phyloP scores from a whole-genome alignment of 2,113 vertebrate species.

The Crotalus viridis region DNA sequence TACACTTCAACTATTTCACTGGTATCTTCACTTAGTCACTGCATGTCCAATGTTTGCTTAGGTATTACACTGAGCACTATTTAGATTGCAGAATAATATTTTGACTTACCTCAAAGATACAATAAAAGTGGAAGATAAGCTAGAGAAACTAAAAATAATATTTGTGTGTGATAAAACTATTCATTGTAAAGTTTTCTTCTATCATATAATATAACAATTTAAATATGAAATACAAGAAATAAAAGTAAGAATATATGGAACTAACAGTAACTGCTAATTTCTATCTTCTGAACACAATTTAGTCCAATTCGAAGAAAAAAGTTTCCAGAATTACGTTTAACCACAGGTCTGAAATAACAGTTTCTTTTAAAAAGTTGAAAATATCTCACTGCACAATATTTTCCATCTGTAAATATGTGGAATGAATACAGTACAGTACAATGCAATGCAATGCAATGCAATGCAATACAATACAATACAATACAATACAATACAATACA shows the following conservation, averaged over 20 bases:
- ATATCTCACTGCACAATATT: constrained; percentile 43
- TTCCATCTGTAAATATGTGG: constrained; percentile 37
- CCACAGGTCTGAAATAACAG: constrained; percentile 42
- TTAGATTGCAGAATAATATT: neutral
- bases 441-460: too few relatives aligned
- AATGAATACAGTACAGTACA: neutral
- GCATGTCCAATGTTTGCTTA: neutral
- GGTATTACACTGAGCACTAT: neutral
- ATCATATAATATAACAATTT: constrained; percentile 26
- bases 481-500: too few relatives aligned
- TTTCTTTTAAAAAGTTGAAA: constrained; percentile 33
- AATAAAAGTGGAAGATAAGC: neutral
- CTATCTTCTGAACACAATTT: constrained; percentile 48
- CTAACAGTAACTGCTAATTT: neutral
- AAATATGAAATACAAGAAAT: constrained; percentile 26
- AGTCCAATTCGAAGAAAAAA: constrained; percentile 53
- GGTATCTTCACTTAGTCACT: neutral
- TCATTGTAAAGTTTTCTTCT: neutral
- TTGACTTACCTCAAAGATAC: neutral
- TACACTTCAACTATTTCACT: neutral
- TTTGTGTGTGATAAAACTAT: neutral
- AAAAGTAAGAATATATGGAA: constrained; percentile 15
- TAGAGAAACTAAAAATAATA: neutral
- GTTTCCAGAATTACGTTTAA: constrained; percentile 49
- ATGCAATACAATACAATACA: too few relatives aligned